phyloP scores from a whole-genome alignment of 2,888 invertebrate genomes.

The Dynastes hyllus region DNA sequence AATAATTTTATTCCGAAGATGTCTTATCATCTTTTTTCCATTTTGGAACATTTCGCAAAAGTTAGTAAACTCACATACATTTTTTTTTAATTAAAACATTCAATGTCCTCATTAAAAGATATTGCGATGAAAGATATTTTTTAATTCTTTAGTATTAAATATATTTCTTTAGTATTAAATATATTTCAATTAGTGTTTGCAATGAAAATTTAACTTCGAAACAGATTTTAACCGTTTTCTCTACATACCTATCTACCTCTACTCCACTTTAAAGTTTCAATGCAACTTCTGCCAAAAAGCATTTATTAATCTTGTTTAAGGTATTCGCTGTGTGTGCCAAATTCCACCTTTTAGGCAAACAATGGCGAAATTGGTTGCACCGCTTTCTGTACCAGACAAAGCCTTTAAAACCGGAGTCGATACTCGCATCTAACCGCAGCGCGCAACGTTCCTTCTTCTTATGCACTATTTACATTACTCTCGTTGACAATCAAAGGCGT shows the following conservation, averaged over 20 bases:
- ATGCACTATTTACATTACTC: slow-evolving; percentile 24
- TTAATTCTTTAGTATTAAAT: no score
- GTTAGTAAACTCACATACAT: no score
- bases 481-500: slow-evolving; percentile 32
- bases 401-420: background rate
- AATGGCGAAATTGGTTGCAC: slow-evolving; percentile 27
- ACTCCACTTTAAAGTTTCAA: background rate
- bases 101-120: no score
- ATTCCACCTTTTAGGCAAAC: slow-evolving; percentile 5
- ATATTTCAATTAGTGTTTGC: no score
- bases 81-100: no score
- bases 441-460: background rate
- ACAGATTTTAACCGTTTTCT: background rate
- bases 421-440: background rate
- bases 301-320: slow-evolving; percentile 27
- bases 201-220: no score
- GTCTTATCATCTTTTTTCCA: no score
- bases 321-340: background rate
- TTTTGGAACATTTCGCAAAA: no score
- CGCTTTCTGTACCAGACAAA: slow-evolving; percentile 6
- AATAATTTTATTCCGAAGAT: no score
- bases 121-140: no score
- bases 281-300: background rate
- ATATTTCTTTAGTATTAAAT: no score
- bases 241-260: background rate